Percentiles rank a stretch among this genome's conserved stretches.
Conservation (phyloP, 2,113 vertebrate species). For the Felis catus region F.catus_Fca126_mat1.0 CM031423.1:84388001-84388500, state of each 20-base stretch:
- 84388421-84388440: background rate
- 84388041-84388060: background rate
- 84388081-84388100: too few relatives aligned
- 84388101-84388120: too few relatives aligned
- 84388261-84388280: background rate
- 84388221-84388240: too few relatives aligned
- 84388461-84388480: background rate
- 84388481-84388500: background rate
- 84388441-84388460: background rate
- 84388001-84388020: background rate
- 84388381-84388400: background rate
- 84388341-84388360: background rate
- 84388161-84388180: too few relatives aligned
- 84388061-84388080: too few relatives aligned
- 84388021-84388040: background rate
- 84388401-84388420: background rate
- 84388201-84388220: too few relatives aligned
- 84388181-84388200: too few relatives aligned
- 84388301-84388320: background rate
- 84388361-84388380: background rate
- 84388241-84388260: too few relatives aligned
- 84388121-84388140: too few relatives aligned
- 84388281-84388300: background rate
- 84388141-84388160: too few relatives aligned
- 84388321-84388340: background rate